Evolutionary conservation across 1,140 invertebrate species (phyloP).

Genomic region (Lepidurus arcticus): DNA sequence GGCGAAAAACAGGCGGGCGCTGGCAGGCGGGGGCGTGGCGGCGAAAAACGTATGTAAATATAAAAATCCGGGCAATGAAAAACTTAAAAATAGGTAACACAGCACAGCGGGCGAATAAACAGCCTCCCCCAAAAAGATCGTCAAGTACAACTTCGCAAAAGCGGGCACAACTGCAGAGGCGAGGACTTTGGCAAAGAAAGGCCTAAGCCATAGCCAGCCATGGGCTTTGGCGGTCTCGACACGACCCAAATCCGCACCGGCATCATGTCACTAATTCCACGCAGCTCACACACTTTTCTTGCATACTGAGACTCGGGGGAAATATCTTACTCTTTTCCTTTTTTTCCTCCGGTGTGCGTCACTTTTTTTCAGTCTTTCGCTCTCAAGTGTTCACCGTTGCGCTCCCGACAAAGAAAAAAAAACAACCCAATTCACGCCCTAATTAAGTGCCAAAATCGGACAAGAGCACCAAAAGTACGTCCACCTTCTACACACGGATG

Average conservation of each 20-base stretch:
- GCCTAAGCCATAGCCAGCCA: conserved; percentile 20
- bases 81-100: too few relatives aligned
- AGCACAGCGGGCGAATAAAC: too few relatives aligned
- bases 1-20: too few relatives aligned
- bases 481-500: conserved; percentile 17
- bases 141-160: conserved; percentile 14
- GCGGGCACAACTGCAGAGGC: background rate
- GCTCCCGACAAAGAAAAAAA: background rate
- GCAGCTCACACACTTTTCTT: background rate
- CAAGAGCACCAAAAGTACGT: conserved; percentile 14
- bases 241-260: conserved; percentile 20
- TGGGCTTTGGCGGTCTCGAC: conserved; percentile 20
- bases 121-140: background rate
- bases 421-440: conserved; percentile 17
- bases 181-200: conserved; percentile 13
- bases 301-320: background rate
- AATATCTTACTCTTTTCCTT: background rate
- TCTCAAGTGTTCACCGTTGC: background rate
- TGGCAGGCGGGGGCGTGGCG: too few relatives aligned
- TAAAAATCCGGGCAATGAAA: too few relatives aligned
- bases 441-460: conserved; percentile 22
- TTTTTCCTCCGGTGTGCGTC: background rate
- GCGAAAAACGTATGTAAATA: too few relatives aligned
- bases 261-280: conserved; percentile 21
- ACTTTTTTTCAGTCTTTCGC: background rate